These are phyloP conservation scores for Cheilosia pagana DNA, from an alignment of 2,888 invertebrate genomes.

Conservation along the genomic window DNA sequence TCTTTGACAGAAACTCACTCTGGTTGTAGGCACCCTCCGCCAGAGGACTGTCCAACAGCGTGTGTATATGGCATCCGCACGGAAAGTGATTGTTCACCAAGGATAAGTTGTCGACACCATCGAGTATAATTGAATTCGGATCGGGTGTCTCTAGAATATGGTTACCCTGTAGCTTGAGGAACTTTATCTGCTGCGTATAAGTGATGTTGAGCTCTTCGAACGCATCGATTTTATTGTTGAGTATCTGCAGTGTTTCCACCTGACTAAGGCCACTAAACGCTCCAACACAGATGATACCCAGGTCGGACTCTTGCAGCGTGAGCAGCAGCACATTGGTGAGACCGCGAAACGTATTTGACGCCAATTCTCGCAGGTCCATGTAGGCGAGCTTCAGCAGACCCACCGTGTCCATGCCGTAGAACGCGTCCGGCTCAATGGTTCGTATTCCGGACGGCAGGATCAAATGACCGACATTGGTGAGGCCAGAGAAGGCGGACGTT, in stretches of 20 bases:
- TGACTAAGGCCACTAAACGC: slow-evolving; percentile 91
- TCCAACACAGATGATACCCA: slow-evolving; percentile 89
- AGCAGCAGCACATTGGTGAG: slow-evolving; percentile 90
- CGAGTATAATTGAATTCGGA: slow-evolving; percentile 87
- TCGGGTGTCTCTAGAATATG: slow-evolving; percentile 91
- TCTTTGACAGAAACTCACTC: slow-evolving; percentile 88
- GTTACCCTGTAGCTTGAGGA: slow-evolving; percentile 91
- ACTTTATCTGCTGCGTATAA: slow-evolving; percentile 88
- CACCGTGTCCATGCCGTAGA: slow-evolving; percentile 92
- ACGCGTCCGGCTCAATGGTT: slow-evolving; percentile 91
- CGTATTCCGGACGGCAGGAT: slow-evolving; percentile 92
- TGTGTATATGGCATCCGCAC: slow-evolving; percentile 93
- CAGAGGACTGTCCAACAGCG: slow-evolving; percentile 90
- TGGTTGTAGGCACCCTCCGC: slow-evolving; percentile 87
- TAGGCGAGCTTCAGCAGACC: slow-evolving; percentile 91
- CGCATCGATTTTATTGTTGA: slow-evolving; percentile 93
- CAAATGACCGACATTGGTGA: slow-evolving; percentile 92
- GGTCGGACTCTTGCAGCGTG: slow-evolving; percentile 92
- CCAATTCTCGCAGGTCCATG: slow-evolving; percentile 91
- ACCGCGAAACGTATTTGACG: slow-evolving; percentile 90
- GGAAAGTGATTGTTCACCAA: slow-evolving; percentile 93
- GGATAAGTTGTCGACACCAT: slow-evolving; percentile 89
- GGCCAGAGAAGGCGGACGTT: slow-evolving; percentile 92
- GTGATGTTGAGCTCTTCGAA: slow-evolving; percentile 90
- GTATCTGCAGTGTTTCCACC: slow-evolving; percentile 89